A percentile compares a stretch with the other conserved stretches of the same genome.
Conservation (phyloP, 2,797 vertebrate species). For the Notamacropus eugenii region DNA sequence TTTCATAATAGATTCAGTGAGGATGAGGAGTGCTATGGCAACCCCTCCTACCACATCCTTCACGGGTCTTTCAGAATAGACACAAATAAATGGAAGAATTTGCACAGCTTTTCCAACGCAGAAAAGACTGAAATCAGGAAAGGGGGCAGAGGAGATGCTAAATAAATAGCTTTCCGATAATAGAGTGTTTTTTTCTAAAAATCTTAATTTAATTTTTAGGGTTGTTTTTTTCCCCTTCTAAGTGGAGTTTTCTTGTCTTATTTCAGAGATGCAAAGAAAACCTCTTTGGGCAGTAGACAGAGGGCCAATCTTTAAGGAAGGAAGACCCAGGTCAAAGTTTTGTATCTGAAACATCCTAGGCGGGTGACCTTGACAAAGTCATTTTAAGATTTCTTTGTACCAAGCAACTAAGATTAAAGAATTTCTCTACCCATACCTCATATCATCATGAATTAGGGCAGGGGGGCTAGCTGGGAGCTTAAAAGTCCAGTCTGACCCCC, state of each 20-base stretch:
- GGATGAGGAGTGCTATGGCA: conserved; percentile 33
- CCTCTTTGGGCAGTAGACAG: neutral
- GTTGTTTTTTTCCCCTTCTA: conserved; percentile 16
- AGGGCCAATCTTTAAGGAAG: neutral
- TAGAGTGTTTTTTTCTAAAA: conserved; percentile 26
- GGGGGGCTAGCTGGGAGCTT: neutral
- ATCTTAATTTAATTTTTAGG: conserved; percentile 37
- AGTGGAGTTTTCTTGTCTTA: conserved; percentile 18
- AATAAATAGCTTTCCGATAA: neutral
- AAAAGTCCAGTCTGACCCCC: neutral
- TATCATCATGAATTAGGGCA: neutral
- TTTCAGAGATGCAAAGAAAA: neutral
- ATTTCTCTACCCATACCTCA: neutral
- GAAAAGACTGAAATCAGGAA: conserved; percentile 37
- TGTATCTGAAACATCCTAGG: neutral
- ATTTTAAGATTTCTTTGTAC: neutral
- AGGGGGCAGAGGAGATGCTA: neutral
- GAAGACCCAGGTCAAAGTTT: neutral
- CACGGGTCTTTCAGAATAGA: conserved; percentile 51
- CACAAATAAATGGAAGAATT: conserved; percentile 42
- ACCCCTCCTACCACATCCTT: conserved; percentile 36
- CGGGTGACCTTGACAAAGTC: neutral
- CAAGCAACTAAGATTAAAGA: neutral
- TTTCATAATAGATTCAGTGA: neutral
- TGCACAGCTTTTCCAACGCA: conserved; percentile 45